phyloP scores from a whole-genome alignment of 2,797 vertebrate genomes.

The Pseudochirops cupreus region DNA sequence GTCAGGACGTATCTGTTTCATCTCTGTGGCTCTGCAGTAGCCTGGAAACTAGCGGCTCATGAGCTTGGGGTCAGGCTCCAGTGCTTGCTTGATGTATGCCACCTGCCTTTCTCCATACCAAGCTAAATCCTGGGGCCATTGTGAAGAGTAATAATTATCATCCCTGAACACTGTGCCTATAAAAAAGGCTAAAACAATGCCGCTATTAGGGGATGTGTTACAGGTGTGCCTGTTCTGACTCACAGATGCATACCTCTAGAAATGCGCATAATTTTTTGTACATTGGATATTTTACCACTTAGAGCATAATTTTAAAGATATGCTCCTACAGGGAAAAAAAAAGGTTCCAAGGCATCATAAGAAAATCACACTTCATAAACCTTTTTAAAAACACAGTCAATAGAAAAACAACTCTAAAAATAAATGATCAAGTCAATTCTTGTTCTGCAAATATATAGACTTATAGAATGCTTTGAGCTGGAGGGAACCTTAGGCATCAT shows the following conservation, averaged over 20 bases:
- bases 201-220: neutral
- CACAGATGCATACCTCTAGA: constrained; percentile 17
- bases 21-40: constrained; percentile 30
- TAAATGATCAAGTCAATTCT: constrained; percentile 21
- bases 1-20: constrained; percentile 22
- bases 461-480: neutral
- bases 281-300: constrained; percentile 15
- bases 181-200: constrained; percentile 9
- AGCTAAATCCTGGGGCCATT: neutral
- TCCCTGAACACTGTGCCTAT: constrained; percentile 14
- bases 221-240: neutral
- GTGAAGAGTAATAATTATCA: constrained; percentile 7
- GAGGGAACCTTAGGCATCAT: neutral
- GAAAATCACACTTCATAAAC: constrained; percentile 28
- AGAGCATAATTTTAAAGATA: constrained; percentile 19
- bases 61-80: neutral
- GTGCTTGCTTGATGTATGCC: neutral
- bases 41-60: constrained; percentile 1
- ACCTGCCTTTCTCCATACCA: constrained; percentile 10
- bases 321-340: neutral
- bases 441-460: neutral
- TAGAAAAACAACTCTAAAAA: constrained; percentile 7
- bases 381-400: constrained; percentile 15
- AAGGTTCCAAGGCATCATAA: neutral
- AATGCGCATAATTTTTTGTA: neutral